Base-by-base conservation (phyloP, 2,113 vertebrate species). In the Rhinogobius similis region DNA sequence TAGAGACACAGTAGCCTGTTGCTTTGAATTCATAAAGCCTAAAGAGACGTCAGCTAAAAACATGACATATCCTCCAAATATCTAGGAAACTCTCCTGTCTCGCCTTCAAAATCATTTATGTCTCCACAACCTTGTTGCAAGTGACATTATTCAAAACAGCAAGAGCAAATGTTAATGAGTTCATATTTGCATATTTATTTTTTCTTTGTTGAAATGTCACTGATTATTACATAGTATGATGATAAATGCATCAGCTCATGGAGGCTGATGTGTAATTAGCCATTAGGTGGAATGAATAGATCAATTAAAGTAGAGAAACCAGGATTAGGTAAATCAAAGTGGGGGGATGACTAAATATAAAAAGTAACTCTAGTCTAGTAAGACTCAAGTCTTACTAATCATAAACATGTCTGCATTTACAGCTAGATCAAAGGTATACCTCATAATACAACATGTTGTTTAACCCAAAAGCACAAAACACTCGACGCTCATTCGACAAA, bases 121-220 rank as follows among this genome's bases (percentile, higher is more conserved):
- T 94, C 91, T 96, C 95, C 94, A 96, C 94, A 96, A 96, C 94
- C 95, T 95, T 98, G 95, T 99, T 96, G 97, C 95, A 93, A 92
- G 92, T 92, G 92, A 94, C 95, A 99, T 99, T 98, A 98, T 98
- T 99, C 95, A 97, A 86, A 97, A 97, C 95, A 96, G 95, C 95
- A 93, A 95, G 95, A 96, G 94, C 95, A 98, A 99, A 99, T 99
- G 98, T 98, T 98, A 99, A 99, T 98, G 96, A 98, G 95, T 91
- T 92, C 95, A 95, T 95, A 99, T 99, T 98, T 99, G 97, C 98
- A 99, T 99, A 96, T 98, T 98, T 97, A 95, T 96, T 96, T 78
- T 96, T 97, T 96, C 95, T 98, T 98, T 99, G 98, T 99, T 97
- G 94, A 98, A 98, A 99, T 98, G 98, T 96, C 98, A 98, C 98